Evolutionary conservation across 1,140 invertebrate genomes (phyloP).

Genomic region (Ylistrum balloti): DNA sequence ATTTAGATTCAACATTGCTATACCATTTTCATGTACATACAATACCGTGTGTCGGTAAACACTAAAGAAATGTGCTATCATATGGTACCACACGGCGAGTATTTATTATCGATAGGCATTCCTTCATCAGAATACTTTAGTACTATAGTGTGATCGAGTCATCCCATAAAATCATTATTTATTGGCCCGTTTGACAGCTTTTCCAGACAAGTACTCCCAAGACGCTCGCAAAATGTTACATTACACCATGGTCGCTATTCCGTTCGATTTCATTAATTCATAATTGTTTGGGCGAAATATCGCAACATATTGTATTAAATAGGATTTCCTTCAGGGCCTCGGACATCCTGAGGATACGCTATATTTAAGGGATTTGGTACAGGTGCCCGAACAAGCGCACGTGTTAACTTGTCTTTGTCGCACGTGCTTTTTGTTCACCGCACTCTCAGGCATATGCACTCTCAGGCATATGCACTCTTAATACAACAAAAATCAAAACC

Average conservation of each 20-base stretch:
- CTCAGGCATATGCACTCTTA: too few species aligned
- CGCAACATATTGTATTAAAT: neutral
- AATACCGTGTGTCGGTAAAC: too few species aligned
- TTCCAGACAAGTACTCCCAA: constrained; percentile 10
- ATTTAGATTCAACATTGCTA: too few species aligned
- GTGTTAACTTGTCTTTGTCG: too few species aligned
- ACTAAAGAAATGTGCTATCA: too few species aligned
- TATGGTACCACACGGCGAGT: neutral
- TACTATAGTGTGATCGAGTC: neutral
- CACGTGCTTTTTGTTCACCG: too few species aligned
- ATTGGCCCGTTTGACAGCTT: constrained; percentile 4
- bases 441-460: too few species aligned
- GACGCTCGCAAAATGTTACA: neutral
- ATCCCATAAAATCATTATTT: neutral
- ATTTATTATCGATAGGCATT: neutral
- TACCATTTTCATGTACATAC: too few species aligned
- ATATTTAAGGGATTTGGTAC: too few species aligned
- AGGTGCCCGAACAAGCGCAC: too few species aligned
- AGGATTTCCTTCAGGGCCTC: neutral
- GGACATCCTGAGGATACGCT: too few species aligned
- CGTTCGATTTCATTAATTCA: neutral
- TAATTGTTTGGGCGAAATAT: neutral
- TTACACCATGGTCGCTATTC: neutral
- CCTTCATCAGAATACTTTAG: neutral
- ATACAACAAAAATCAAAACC: too few species aligned